Evolutionary conservation across 2,113 vertebrate genomes (phyloP).

Genomic region (Eulacestoma nigropectus): DNA sequence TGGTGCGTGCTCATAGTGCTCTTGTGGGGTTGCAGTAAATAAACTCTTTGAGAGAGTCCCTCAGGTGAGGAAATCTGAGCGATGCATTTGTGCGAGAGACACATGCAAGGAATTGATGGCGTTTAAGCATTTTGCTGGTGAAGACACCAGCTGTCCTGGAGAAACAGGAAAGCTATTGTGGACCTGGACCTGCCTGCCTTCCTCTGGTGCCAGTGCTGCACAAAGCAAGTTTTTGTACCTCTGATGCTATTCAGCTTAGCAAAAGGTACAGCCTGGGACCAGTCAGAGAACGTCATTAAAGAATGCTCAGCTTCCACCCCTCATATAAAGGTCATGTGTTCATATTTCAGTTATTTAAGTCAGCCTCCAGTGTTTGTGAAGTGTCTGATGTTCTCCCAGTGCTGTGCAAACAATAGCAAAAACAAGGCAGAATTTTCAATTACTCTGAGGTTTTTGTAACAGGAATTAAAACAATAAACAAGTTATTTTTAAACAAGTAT

Average conservation of each 20-base stretch:
- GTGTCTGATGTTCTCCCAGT: not conserved
- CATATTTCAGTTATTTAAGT: not conserved
- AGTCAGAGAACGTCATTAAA: not conserved
- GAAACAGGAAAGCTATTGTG: conserved; percentile 1
- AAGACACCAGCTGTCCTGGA: not conserved
- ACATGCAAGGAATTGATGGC: not conserved
- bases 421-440: not conserved
- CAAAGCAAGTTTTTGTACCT: not conserved
- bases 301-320: not conserved
- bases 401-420: not conserved
- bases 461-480: not conserved
- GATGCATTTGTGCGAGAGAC: not conserved
- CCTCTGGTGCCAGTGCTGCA: not conserved
- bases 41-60: not conserved
- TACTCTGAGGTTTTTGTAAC: not conserved
- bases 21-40: not conserved
- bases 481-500: too few species aligned
- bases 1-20: not conserved
- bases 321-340: not conserved
- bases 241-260: not conserved
- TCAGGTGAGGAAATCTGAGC: not conserved
- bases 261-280: not conserved
- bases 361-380: not conserved
- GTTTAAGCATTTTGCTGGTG: not conserved
- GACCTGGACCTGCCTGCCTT: not conserved